Conservation (phyloP, 2,113 vertebrate species). For the Gracilinanus agilis region DNA sequence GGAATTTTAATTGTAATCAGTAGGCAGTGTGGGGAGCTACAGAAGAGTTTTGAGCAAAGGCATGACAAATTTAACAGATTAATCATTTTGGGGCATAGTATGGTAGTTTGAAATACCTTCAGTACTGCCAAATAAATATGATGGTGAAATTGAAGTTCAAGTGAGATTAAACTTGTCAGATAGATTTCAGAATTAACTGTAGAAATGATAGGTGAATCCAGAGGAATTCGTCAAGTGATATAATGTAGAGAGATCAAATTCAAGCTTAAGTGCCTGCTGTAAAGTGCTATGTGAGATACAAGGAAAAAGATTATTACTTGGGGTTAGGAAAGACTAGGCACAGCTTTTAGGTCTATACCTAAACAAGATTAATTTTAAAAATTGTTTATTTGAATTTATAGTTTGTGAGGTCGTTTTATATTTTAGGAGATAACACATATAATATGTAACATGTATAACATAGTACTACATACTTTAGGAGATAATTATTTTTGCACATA, state of each 20-base stretch:
- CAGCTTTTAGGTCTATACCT: background rate
- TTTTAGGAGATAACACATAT: background rate
- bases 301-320: background rate
- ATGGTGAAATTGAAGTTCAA: background rate
- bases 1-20: background rate
- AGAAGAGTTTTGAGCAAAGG: background rate
- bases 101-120: background rate
- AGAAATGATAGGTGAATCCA: background rate
- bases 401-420: constrained; percentile 28
- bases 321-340: background rate
- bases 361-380: background rate
- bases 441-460: too few species aligned
- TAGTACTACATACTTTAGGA: too few species aligned
- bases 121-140: background rate
- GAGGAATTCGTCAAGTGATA: background rate
- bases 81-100: background rate
- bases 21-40: background rate
- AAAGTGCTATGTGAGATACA: background rate
- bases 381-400: background rate
- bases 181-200: background rate
- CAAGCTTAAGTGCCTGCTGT: background rate
- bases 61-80: background rate
- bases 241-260: background rate
- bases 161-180: background rate
- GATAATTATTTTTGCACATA: background rate